Conservation (phyloP, 2,797 vertebrate species). For the Pseudocheirus occidentalis region DNA sequence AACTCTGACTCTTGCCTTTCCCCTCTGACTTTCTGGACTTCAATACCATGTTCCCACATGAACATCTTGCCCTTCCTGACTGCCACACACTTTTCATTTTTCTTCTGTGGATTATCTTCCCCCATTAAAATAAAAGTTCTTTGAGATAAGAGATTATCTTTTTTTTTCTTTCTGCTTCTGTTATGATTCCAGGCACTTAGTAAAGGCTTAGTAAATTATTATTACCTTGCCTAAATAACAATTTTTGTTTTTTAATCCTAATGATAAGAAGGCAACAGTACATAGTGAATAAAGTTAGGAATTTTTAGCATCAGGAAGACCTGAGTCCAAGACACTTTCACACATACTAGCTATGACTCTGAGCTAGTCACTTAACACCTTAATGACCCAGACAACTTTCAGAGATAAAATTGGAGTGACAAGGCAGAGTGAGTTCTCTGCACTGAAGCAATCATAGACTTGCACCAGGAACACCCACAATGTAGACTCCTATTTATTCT, state of each 20-base stretch:
- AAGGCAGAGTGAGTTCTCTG: background rate
- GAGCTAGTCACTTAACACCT: background rate
- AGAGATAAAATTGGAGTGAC: background rate
- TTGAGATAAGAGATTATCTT: too few species aligned
- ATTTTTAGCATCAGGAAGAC: background rate
- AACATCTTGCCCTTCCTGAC: background rate
- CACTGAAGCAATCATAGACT: background rate
- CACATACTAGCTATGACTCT: background rate
- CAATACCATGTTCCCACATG: background rate
- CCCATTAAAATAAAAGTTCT: background rate
- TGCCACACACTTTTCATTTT: background rate
- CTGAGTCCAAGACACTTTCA: background rate
- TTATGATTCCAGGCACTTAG: background rate
- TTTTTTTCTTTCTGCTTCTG: background rate
- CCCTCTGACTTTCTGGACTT: background rate
- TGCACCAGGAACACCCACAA: background rate
- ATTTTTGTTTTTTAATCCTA: background rate
- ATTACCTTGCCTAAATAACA: background rate
- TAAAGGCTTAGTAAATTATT: background rate
- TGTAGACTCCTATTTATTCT: background rate
- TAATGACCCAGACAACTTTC: background rate
- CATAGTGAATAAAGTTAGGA: background rate
- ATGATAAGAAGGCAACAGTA: background rate
- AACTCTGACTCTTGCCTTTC: background rate
- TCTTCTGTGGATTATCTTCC: background rate